phyloP scores from a whole-genome alignment of 1,140 invertebrate genomes.

The Ruditapes philippinarum region DNA sequence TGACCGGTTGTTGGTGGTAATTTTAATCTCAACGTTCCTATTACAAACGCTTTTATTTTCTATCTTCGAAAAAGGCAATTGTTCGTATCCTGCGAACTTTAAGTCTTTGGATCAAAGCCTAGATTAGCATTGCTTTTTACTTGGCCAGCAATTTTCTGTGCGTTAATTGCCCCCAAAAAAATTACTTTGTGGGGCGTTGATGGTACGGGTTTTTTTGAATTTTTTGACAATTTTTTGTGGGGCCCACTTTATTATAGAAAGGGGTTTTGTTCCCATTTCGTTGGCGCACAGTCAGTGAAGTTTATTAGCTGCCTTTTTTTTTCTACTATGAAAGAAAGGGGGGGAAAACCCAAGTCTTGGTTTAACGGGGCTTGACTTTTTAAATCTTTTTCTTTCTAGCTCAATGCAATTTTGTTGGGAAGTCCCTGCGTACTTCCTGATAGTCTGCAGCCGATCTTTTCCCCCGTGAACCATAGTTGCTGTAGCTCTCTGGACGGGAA shows the following conservation, averaged over 20 bases:
- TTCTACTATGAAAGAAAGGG: neutral
- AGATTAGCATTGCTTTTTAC: too few relatives aligned
- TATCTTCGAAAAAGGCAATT: neutral
- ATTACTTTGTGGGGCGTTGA: neutral
- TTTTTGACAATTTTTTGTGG: neutral
- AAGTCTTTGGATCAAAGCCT: too few relatives aligned
- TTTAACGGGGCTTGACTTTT: neutral
- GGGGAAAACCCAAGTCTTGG: slow-evolving; percentile 10
- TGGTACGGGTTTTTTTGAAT: neutral
- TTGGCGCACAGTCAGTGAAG: neutral
- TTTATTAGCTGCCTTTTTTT: neutral
- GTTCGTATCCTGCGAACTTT: too few relatives aligned
- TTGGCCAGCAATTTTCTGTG: too few relatives aligned
- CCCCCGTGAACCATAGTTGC: neutral
- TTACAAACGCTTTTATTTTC: too few relatives aligned
- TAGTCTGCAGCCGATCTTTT: neutral
- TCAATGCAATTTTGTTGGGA: neutral
- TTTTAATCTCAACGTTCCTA: neutral
- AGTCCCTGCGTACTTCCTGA: neutral
- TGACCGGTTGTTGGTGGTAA: neutral
- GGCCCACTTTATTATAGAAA: neutral
- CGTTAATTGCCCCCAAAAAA: neutral
- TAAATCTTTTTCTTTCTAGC: neutral
- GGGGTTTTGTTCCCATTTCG: neutral
- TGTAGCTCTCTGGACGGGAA: neutral